phyloP scores from a whole-genome alignment of 2,113 vertebrate genomes.

The Nesospiza acunhae region DNA sequence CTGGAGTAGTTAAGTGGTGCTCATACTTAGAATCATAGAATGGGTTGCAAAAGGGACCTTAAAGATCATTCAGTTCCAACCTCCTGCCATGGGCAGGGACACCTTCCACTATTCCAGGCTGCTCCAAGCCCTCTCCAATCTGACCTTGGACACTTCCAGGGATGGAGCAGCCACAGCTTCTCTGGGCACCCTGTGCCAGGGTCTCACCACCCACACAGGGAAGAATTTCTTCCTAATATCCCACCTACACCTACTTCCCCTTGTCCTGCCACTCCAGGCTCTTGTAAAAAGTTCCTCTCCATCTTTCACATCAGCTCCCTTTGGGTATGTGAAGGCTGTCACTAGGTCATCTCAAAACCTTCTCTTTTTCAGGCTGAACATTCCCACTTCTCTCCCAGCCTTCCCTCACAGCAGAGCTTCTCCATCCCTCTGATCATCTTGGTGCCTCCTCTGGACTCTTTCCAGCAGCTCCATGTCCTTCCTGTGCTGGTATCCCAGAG shows the following conservation, averaged over 20 bases:
- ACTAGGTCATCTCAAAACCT: background rate
- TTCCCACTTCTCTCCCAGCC: background rate
- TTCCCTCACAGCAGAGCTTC: background rate
- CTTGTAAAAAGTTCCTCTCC: background rate
- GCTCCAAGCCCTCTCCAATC: accelerated
- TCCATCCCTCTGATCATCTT: background rate
- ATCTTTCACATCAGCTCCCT: background rate
- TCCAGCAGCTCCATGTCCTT: accelerated
- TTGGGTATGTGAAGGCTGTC: background rate
- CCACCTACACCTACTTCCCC: background rate
- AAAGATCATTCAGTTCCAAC: background rate
- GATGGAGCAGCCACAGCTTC: background rate
- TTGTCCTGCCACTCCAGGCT: background rate
- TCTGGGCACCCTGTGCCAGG: background rate
- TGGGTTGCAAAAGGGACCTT: background rate
- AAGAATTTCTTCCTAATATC: background rate
- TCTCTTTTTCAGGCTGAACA: background rate
- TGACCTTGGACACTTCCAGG: background rate
- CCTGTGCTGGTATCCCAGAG: background rate
- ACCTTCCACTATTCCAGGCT: accelerated
- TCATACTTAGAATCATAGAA: background rate
- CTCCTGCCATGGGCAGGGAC: background rate
- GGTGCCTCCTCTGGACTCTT: background rate
- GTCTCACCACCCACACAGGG: background rate
- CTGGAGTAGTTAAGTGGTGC: background rate